These are phyloP conservation scores for Probaryconus sp. DNA, from an alignment of 1,140 invertebrate genomes.

Conservation along the genomic window DNA sequence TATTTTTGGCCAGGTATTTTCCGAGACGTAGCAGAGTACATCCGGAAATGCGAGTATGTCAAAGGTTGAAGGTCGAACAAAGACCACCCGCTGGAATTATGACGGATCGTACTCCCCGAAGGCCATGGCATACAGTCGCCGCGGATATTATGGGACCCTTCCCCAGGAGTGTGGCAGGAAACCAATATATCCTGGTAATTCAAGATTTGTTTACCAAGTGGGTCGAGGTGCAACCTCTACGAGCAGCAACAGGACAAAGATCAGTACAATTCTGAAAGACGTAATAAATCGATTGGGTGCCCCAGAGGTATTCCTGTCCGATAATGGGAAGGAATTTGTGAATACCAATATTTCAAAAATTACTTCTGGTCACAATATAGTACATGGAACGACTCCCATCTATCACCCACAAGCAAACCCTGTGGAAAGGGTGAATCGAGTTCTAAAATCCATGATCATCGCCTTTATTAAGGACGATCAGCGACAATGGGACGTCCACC, in stretches of 20 bases:
- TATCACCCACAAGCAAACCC: conserved; percentile 18
- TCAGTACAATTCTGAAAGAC: conserved; percentile 10
- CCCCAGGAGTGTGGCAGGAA: neutral
- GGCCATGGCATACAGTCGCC: conserved; percentile 5
- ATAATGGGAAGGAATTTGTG: conserved; percentile 52
- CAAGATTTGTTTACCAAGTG: conserved; percentile 39
- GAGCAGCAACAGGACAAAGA: conserved; percentile 7
- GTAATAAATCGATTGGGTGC: conserved; percentile 19
- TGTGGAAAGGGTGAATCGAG: conserved; percentile 16
- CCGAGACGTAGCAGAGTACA: neutral
- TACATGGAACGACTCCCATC: conserved; percentile 35
- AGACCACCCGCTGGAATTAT: neutral
- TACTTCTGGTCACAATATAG: conserved; percentile 41
- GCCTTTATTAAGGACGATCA: conserved; percentile 1
- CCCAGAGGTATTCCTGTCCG: conserved; percentile 17
- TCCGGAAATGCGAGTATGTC: conserved; percentile 15
- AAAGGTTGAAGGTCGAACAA: conserved; percentile 19
- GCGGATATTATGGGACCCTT: conserved; percentile 16
- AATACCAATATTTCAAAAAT: conserved; percentile 1
- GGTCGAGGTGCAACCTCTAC: conserved; percentile 22
- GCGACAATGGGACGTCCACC: conserved; percentile 62
- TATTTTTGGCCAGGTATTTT: conserved; percentile 47
- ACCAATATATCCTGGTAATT: conserved; percentile 32
- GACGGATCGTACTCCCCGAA: neutral
- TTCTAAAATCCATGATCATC: conserved; percentile 11